Evolutionary conservation across 2,888 invertebrate genomes (phyloP).

Genomic region (Synanthedon myopaeformis): DNA sequence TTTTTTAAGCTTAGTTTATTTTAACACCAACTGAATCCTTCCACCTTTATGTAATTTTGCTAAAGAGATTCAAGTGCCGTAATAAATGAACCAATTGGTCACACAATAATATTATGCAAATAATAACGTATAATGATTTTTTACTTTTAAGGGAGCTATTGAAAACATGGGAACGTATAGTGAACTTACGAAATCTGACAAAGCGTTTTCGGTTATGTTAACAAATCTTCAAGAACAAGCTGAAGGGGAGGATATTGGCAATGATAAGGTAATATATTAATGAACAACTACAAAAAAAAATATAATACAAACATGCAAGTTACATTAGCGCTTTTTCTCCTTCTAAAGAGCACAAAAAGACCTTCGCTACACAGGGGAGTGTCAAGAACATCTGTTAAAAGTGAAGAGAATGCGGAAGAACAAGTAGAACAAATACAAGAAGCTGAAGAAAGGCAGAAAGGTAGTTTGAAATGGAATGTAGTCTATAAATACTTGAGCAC

Average conservation of each 20-base stretch:
- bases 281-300: too few species aligned
- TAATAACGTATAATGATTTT: too few species aligned
- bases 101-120: too few species aligned
- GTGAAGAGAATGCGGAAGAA: slow-evolving; percentile 35
- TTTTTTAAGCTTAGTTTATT: too few species aligned
- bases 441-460: slow-evolving; percentile 72
- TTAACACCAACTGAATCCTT: too few species aligned
- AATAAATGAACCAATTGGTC: too few species aligned
- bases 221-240: slow-evolving; percentile 29
- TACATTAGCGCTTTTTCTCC: too few species aligned
- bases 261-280: neutral
- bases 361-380: slow-evolving; percentile 28
- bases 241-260: slow-evolving; percentile 15
- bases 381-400: slow-evolving; percentile 47
- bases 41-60: too few species aligned
- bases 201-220: slow-evolving; percentile 54
- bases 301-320: too few species aligned
- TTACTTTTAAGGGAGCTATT: slow-evolving; percentile 45
- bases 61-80: too few species aligned
- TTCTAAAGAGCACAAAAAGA: slow-evolving; percentile 13
- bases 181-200: slow-evolving; percentile 64
- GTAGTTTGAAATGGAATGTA: slow-evolving; percentile 72
- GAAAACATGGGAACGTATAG: slow-evolving; percentile 72
- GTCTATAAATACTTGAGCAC: slow-evolving; percentile 68
- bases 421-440: slow-evolving; percentile 56